Evolutionary conservation across 2,888 invertebrate genomes (phyloP), one percentile per base, ranked within the genome.

Genomic region (Callimorpha dominula): DNA sequence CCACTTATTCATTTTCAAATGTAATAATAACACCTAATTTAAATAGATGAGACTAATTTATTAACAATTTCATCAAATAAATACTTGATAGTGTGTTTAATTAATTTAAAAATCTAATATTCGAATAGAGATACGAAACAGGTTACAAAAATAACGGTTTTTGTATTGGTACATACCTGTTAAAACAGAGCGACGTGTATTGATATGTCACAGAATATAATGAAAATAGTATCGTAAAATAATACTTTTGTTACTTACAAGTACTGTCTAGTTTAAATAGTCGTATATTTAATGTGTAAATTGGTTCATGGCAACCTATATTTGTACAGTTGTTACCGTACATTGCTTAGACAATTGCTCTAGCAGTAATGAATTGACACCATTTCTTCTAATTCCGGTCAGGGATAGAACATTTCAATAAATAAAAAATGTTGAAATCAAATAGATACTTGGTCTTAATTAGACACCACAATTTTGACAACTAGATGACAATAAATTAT

Each of bases 241-340:
- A 76, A 81, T 77, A 65, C 49, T 75, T 80, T 76, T 72, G 79
- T 81, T 71, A 69, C 49, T 77, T 50, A 40, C 50, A 62, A 62
- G 50, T 70, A 76, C 72, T 77, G 80, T 86, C 72, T 57, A 40
- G 85, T 88, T 86, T 87, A 90, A 89, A 89, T 88, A 86, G 88
- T 87, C 81, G 79, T 87, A 85, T 89, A 86, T 90, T 90, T 90
- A 84, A 87, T 83, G 83, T 88, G 88, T 91, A 92, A 93, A 93
- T 93, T 93, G 89, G 93, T 92, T 91, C 92, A 93, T 88, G 91
- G 92, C 85, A 87, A 84, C 84, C 82, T 77, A 74, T 90, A 87
- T 94, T 94, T 93, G 89, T 86, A 77, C 93, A 94, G 94, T 88
- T 94, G 93, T 81, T 81, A 79, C 77, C 71, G 74, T 74, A 82